A percentile compares a stretch with the other conserved stretches of the same genome.
phyloP scores from a whole-genome alignment of 2,797 vertebrate genomes.

The Melanogrammus aeglefinus region DNA sequence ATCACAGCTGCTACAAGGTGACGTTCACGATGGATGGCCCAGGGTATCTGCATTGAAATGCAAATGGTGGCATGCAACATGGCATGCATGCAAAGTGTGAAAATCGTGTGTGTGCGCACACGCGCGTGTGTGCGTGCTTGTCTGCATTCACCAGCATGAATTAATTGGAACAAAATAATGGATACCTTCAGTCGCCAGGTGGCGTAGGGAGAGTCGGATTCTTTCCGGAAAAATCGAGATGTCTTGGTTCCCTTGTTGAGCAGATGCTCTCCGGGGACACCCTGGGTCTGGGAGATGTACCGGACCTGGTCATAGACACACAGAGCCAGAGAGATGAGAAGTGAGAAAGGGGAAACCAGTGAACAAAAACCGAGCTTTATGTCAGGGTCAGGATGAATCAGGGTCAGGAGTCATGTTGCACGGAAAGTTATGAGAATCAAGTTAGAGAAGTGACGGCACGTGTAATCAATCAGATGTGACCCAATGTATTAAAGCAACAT shows the following conservation, averaged over 20 bases:
- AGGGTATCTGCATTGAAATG: background rate
- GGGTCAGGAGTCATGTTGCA: background rate
- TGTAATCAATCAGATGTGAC: background rate
- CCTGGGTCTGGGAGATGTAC: slow-evolving; percentile 99
- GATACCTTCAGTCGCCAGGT: slow-evolving; percentile 93
- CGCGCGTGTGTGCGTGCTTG: background rate
- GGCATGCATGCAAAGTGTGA: slow-evolving; percentile 3
- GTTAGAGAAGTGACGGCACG: background rate
- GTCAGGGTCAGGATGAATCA: background rate
- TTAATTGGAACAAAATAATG: background rate
- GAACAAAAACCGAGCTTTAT: background rate
- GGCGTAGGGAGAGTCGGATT: slow-evolving; percentile 85
- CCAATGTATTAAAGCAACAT: background rate
- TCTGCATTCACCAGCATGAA: background rate
- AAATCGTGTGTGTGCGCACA: background rate
- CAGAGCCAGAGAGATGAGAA: slow-evolving; percentile 4
- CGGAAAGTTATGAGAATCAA: background rate
- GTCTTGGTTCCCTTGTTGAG: slow-evolving; percentile 97
- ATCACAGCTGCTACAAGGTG: background rate
- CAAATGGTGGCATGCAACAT: background rate
- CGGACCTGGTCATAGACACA: slow-evolving; percentile 80
- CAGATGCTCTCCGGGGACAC: slow-evolving; percentile 88
- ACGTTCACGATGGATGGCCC: background rate
- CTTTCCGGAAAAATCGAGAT: slow-evolving; percentile 91
- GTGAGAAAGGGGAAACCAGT: background rate